Percentiles rank a stretch among this genome's conserved stretches.
Evolutionary conservation across 2,888 invertebrate genomes (phyloP).

Genomic region (Anaspis maculata): DNA sequence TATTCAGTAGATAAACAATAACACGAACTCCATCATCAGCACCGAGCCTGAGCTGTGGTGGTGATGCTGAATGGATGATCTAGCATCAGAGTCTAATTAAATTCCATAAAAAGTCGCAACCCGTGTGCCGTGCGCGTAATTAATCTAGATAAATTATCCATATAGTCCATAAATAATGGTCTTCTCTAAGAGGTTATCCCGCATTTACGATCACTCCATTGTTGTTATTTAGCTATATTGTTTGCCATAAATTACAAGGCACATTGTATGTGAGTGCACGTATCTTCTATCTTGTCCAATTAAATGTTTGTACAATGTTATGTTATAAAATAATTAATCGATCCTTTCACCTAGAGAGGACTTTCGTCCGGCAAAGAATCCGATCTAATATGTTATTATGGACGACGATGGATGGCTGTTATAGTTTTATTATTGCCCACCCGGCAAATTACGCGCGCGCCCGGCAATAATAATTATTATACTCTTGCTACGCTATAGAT

Average conservation of each 20-base stretch:
- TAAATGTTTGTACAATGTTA: slow-evolving; percentile 37
- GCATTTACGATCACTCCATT: slow-evolving; percentile 34
- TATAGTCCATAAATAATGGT: slow-evolving; percentile 27
- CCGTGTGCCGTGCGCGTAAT: slow-evolving; percentile 16
- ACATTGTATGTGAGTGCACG: slow-evolving; percentile 39
- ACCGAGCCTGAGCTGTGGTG: no score
- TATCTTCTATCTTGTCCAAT: slow-evolving; percentile 40
- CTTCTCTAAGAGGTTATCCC: slow-evolving; percentile 33
- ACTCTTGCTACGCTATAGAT: no score
- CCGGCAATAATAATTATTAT: no score
- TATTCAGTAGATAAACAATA: no score
- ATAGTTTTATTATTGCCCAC: no score
- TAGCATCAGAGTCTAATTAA: slow-evolving; percentile 23
- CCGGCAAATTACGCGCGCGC: no score
- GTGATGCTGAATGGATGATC: no score
- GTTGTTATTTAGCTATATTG: slow-evolving; percentile 40
- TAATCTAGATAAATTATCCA: slow-evolving; percentile 25
- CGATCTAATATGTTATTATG: slow-evolving; percentile 11
- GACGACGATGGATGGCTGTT: slow-evolving; percentile 7
- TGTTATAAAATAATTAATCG: slow-evolving; percentile 41
- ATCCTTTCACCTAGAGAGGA: slow-evolving; percentile 36
- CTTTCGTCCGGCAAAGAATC: slow-evolving; percentile 23
- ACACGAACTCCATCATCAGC: no score
- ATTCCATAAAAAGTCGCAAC: slow-evolving; percentile 17
- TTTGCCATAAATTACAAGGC: slow-evolving; percentile 39